A percentile compares a stretch with the other conserved stretches of the same genome.
phyloP scores from a whole-genome alignment of 2,113 vertebrate species.

The Chloroceryle aenea region DNA sequence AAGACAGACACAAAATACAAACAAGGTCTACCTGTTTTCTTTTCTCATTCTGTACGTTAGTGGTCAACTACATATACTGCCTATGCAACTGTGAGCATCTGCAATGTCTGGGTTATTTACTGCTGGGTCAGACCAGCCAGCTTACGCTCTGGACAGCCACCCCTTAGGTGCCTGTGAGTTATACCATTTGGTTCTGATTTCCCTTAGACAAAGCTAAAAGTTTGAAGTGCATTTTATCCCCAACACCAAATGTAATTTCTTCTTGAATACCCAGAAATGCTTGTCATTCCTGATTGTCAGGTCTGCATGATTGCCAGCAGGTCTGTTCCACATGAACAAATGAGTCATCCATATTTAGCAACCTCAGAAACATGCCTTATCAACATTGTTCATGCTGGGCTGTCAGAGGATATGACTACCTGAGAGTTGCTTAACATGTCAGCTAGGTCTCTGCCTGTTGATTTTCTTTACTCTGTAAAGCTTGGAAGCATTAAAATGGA shows the following conservation, averaged over 20 bases:
- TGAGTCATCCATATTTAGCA: not conserved
- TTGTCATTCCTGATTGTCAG: not conserved
- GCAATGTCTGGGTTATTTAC: not conserved
- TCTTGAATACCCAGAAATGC: not conserved
- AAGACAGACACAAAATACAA: not conserved
- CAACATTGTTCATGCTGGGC: not conserved
- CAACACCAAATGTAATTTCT: not conserved
- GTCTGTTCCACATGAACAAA: not conserved
- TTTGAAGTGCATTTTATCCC: not conserved
- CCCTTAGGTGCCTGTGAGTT: not conserved
- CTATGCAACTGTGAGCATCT: not conserved
- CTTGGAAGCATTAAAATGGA: not conserved
- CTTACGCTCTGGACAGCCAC: not conserved
- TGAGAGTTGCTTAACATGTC: not conserved
- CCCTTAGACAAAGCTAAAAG: not conserved
- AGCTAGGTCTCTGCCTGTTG: not conserved
- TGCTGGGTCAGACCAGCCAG: not conserved
- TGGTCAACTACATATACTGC: not conserved
- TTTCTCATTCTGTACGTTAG: rapidly evolving
- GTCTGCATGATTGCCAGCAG: not conserved
- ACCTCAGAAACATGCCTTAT: not conserved
- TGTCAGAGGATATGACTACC: not conserved
- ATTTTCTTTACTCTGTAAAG: not conserved
- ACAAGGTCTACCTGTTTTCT: not conserved
- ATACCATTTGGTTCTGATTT: not conserved